phyloP scores from a whole-genome alignment of 2,113 vertebrate species.

The Bubo bubo region DNA sequence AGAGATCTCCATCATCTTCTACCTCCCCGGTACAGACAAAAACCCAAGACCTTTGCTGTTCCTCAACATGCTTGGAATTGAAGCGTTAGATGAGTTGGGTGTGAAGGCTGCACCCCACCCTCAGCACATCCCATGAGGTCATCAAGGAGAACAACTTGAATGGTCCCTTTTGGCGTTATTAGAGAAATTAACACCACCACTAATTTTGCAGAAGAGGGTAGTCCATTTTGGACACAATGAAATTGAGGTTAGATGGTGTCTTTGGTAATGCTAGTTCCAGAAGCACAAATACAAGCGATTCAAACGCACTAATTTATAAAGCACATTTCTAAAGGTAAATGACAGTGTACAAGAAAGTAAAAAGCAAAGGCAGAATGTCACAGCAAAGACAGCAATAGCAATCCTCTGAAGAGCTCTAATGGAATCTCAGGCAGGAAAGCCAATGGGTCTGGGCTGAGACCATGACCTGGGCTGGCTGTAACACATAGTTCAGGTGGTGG shows the following conservation, averaged over 20 bases:
- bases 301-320: not conserved
- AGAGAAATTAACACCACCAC: not conserved
- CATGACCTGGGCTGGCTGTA: not conserved
- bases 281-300: not conserved
- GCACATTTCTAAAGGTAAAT: not conserved
- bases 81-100: accelerated
- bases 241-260: not conserved
- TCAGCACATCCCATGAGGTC: accelerated
- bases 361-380: not conserved
- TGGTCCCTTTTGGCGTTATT: no score
- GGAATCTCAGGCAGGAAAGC: not conserved
- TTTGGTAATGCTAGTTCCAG: not conserved
- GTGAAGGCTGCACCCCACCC: no score
- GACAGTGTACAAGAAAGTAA: not conserved
- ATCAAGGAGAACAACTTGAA: not conserved
- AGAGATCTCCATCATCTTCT: not conserved
- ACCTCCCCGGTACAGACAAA: accelerated
- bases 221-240: not conserved
- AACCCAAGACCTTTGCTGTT: not conserved
- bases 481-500: not conserved
- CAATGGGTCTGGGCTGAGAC: not conserved
- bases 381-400: not conserved
- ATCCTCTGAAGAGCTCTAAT: not conserved
- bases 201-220: not conserved
- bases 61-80: accelerated